phyloP scores from a whole-genome alignment of 1,140 invertebrate genomes.

The Elysia chlorotica region DNA sequence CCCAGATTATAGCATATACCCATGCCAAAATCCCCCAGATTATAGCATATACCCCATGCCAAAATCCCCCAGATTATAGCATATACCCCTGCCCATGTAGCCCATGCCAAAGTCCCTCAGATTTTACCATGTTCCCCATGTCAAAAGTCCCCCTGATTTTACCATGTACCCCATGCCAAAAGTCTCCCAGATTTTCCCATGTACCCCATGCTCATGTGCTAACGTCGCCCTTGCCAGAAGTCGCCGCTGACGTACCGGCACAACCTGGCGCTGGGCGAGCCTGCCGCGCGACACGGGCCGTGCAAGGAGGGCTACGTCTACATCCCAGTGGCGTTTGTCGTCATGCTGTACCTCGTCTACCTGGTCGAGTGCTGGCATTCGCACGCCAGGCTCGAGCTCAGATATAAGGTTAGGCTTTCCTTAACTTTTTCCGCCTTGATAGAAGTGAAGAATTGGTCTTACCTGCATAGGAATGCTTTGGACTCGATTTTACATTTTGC shows the following conservation, averaged over 20 bases:
- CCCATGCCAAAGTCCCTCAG: not conserved
- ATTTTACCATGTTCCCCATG: not conserved
- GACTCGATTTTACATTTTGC: not conserved
- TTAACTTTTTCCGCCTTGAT: too few relatives aligned
- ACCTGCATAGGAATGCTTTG: not conserved
- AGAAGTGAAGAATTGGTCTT: too few relatives aligned
- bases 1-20: too few relatives aligned
- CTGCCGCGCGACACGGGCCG: slow-evolving; percentile 62
- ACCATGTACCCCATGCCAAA: not conserved
- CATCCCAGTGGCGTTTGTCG: slow-evolving; percentile 81
- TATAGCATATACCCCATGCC: too few relatives aligned
- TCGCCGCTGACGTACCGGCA: too few relatives aligned
- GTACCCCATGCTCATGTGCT: too few relatives aligned
- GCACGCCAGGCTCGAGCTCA: slow-evolving; percentile 68
- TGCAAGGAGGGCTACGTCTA: slow-evolving; percentile 87
- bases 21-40: too few relatives aligned
- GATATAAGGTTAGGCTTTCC: slow-evolving; percentile 68
- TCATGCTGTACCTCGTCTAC: slow-evolving; percentile 82
- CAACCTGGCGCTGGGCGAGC: not conserved
- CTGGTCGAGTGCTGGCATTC: slow-evolving; percentile 85
- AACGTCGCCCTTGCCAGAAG: too few relatives aligned
- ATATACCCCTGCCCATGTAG: too few relatives aligned
- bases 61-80: too few relatives aligned
- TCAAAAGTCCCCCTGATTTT: not conserved
- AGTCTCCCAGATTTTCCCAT: not conserved